Evolutionary conservation across 2,888 invertebrate genomes (phyloP), one percentile per base, ranked within the genome.

Genomic region (Drosophila paranaensis): DNA sequence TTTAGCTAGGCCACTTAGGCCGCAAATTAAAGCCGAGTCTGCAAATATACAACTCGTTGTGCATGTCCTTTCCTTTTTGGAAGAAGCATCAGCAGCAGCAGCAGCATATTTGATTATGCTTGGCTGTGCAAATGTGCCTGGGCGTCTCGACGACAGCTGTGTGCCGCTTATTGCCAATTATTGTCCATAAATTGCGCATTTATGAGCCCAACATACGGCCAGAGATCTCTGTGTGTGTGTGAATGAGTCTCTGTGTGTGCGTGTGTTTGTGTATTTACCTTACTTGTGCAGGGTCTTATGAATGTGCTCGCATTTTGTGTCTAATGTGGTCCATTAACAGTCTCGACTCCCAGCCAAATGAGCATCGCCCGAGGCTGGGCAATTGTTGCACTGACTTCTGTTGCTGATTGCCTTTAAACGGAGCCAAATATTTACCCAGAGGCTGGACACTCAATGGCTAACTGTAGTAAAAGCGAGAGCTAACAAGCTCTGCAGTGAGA

Each of bases 171-270:
- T 86, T 90, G 90, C 77, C 90, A 90, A 90, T 90, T 90, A 90
- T 90, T 89, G 80, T 82, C 81, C 80, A 88, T 89, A 90, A 90
- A 90, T 90, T 87, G 90, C 86, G 75, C 81, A 86, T 82, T 85
- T 89, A 80, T 74, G 77, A 73, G 75, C 30, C 56, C 56, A 33
- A 39, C 48, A 20, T 57, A 42, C 27, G 55, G 51, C 4, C 25
- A 20, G 55, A 39, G 56, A 45, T 0, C 1, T 9, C 37, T 53
- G 46, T 55, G 35, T 51, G 37, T 54, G 37, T 50, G 39, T 40
- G 11, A 14, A 40, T 25, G 13, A 13, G 25, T 2, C 20, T 39
- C 48, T 51, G 68, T 35, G 54, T 54, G 71, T 51, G 68, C 30
- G 54, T 54, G 71, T 46, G 20, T 48, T 68, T 35, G 50, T 58